A percentile compares a stretch with the other conserved stretches of the same genome.
These are phyloP conservation scores for Lycopodina hypogea DNA, from an alignment of 37 sponge, comb jelly and placozoan genomes.

Conservation along the genomic window DNA sequence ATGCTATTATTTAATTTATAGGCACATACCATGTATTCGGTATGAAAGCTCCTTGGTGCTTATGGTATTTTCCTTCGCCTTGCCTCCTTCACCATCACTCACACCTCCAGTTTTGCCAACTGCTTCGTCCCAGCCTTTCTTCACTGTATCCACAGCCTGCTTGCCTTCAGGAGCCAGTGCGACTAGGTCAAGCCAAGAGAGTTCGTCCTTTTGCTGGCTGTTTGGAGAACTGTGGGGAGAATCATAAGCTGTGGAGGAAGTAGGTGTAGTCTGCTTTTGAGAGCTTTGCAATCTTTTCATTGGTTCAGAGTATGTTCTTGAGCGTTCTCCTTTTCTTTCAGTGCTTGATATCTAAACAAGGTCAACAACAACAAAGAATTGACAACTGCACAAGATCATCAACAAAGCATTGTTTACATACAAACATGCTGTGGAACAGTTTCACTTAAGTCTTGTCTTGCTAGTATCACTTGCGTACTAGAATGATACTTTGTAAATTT, in stretches of 20 bases:
- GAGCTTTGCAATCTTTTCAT: background rate
- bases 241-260: background rate
- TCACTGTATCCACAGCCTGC: slow-evolving; percentile 1
- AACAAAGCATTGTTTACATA: too few relatives aligned
- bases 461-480: too few relatives aligned
- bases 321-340: too few relatives aligned
- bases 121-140: slow-evolving; percentile 5
- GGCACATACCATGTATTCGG: slow-evolving; percentile 5
- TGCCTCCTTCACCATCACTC: background rate
- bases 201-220: too few relatives aligned
- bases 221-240: background rate
- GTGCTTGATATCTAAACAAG: too few relatives aligned
- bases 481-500: too few relatives aligned
- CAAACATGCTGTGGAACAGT: too few relatives aligned
- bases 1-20: background rate
- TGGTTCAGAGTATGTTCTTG: too few relatives aligned
- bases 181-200: background rate
- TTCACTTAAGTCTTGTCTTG: too few relatives aligned
- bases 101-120: background rate
- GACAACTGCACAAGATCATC: too few relatives aligned
- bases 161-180: slow-evolving; percentile 17
- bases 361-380: too few relatives aligned
- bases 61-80: background rate
- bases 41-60: background rate
- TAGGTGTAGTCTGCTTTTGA: background rate